A percentile compares a stretch with the other conserved stretches of the same genome.
Evolutionary conservation across 2,888 invertebrate genomes (phyloP).

Genomic region (Epiblema foenella): DNA sequence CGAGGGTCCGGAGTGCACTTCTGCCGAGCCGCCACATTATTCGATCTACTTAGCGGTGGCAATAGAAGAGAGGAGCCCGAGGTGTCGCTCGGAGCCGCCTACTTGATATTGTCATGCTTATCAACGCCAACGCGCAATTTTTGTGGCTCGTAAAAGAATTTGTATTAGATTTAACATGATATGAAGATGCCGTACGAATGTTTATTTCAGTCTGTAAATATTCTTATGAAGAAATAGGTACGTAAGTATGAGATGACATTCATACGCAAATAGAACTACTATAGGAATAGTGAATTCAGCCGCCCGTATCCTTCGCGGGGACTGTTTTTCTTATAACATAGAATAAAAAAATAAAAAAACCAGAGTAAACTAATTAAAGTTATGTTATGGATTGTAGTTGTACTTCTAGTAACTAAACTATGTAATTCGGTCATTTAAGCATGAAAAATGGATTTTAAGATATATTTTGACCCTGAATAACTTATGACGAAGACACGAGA

Average conservation of each 20-base stretch:
- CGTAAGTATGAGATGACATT: background rate
- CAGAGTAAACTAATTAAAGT: no score
- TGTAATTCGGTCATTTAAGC: no score
- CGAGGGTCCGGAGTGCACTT: constrained; percentile 74
- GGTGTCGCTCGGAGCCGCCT: constrained; percentile 67
- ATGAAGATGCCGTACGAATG: background rate
- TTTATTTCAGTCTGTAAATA: background rate
- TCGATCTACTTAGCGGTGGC: constrained; percentile 80
- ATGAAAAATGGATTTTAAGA: no score
- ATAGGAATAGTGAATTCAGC: no score
- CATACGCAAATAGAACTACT: no score
- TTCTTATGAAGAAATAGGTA: background rate
- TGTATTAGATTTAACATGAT: constrained; percentile 22
- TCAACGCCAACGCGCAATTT: constrained; percentile 47
- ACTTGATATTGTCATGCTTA: constrained; percentile 65
- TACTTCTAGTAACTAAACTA: no score
- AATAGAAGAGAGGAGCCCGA: constrained; percentile 64
- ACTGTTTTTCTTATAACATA: no score
- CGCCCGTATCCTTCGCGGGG: no score
- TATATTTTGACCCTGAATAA: no score
- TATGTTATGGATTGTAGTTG: no score
- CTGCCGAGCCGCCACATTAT: constrained; percentile 77
- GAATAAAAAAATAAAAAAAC: no score
- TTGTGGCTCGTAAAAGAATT: constrained; percentile 23
- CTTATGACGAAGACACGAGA: no score